Evolutionary conservation across 1,140 invertebrate species (phyloP).

Genomic region (Lineus longissimus): DNA sequence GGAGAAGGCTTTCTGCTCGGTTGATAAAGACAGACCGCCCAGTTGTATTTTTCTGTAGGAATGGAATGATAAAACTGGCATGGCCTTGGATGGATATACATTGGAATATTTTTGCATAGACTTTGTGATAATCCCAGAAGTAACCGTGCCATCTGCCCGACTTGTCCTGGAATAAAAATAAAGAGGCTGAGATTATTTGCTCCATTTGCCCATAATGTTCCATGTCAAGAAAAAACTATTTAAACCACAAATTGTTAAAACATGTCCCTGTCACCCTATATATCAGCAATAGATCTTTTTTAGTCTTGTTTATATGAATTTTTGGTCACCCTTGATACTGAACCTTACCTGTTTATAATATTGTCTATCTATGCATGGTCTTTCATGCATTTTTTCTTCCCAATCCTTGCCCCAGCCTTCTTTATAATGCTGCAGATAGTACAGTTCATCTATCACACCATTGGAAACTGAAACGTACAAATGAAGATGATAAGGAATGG

Average conservation of each 20-base stretch:
- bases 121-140: constrained; percentile 63
- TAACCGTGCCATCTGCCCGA: constrained; percentile 51
- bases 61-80: constrained; percentile 39
- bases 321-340: no score
- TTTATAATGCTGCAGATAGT: constrained; percentile 80
- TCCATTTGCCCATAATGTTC: no score
- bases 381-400: constrained; percentile 73
- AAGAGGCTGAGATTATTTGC: no score
- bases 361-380: constrained; percentile 53
- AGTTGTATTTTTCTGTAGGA: constrained; percentile 40
- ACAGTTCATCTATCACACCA: constrained; percentile 68
- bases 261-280: no score
- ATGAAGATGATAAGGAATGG: constrained; percentile 50
- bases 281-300: no score
- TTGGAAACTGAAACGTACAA: constrained; percentile 20
- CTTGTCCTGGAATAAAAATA: constrained; percentile 23
- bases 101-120: constrained; percentile 64
- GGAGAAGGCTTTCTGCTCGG: constrained; percentile 82
- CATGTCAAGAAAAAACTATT: no score
- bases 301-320: no score
- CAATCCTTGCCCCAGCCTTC: constrained; percentile 81
- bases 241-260: no score
- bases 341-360: constrained; percentile 39
- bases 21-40: constrained; percentile 69
- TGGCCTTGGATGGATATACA: constrained; percentile 76